Percentiles rank a stretch among this genome's conserved stretches.
Conservation (phyloP, 2,797 vertebrate genomes). For the Lutjanus argentimaculatus region DNA sequence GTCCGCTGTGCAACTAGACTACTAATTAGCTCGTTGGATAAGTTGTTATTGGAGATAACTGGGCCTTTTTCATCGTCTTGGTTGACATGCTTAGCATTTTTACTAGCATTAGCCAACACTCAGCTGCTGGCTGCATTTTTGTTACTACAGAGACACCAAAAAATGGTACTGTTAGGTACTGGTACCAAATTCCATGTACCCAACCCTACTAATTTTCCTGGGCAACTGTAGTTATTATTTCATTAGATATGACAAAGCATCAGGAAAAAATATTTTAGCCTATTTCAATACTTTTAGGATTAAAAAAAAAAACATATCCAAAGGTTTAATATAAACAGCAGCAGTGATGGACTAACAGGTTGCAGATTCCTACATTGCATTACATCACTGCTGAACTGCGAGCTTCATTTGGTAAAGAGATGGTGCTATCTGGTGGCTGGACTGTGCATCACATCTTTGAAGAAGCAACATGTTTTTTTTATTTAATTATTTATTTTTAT, state of each 20-base stretch:
- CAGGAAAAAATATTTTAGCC: neutral
- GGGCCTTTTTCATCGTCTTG: too few relatives aligned
- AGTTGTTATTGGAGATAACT: too few relatives aligned
- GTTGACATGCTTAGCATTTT: too few relatives aligned
- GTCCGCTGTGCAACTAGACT: too few relatives aligned
- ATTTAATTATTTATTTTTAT: too few relatives aligned
- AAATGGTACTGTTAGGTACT: too few relatives aligned
- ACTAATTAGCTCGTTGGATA: too few relatives aligned
- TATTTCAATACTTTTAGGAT: neutral
- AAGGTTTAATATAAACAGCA: neutral
- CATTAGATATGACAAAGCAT: neutral
- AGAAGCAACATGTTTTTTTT: neutral
- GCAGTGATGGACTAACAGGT: neutral
- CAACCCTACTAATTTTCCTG: too few relatives aligned
- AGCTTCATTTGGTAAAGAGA: slow-evolving; percentile 16
- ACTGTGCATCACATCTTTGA: slow-evolving; percentile 36
- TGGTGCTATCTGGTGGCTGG: slow-evolving; percentile 70
- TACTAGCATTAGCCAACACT: too few relatives aligned
- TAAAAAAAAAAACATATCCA: neutral
- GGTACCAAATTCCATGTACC: too few relatives aligned
- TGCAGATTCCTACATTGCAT: neutral
- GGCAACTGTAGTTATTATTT: neutral
- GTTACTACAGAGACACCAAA: too few relatives aligned
- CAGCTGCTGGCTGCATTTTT: too few relatives aligned
- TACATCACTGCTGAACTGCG: neutral